A percentile compares a stretch with the other conserved stretches of the same genome.
Conservation (phyloP, 2,888 invertebrate species). For the Digitonthophagus gazella region DNA sequence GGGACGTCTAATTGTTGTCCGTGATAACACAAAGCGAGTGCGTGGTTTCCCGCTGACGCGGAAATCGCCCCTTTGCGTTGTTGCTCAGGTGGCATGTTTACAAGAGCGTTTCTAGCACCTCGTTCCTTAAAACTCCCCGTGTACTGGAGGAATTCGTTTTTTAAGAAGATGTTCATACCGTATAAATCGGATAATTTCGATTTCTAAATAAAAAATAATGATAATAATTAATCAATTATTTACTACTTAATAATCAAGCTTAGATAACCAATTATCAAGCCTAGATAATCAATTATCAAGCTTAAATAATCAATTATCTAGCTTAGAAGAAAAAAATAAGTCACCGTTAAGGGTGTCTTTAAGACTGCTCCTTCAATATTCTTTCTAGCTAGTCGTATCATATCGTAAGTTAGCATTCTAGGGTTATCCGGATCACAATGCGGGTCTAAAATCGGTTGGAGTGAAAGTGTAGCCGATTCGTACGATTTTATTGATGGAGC, state of each 20-base stretch:
- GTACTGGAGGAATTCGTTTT: constrained; percentile 24
- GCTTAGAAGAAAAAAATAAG: too few species aligned
- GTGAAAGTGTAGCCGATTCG: not conserved
- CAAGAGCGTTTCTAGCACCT: constrained; percentile 47
- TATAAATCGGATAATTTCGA: constrained; percentile 20
- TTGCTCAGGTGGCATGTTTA: constrained; percentile 43
- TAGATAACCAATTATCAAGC: too few species aligned
- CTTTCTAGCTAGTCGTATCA: constrained; percentile 7
- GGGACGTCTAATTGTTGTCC: constrained; percentile 51
- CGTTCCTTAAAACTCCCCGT: constrained; percentile 28
- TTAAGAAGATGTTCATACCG: constrained; percentile 21
- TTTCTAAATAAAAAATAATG: constrained; percentile 10
- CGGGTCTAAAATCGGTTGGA: constrained; percentile 20
- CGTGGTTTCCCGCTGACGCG: constrained; percentile 53
- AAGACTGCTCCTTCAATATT: constrained; percentile 16
- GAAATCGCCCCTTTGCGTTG: constrained; percentile 50
- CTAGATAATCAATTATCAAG: too few species aligned
- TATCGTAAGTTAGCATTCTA: constrained; percentile 12
- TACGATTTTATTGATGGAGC: not conserved
- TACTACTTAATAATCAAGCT: not conserved
- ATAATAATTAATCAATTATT: not conserved
- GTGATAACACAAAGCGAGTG: constrained; percentile 53
- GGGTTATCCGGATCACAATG: constrained; percentile 22
- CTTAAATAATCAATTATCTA: too few species aligned
- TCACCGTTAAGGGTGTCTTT: constrained; percentile 21